Evolutionary conservation across 2,888 invertebrate genomes (phyloP).

Genomic region (Pachymerium ferrugineum): DNA sequence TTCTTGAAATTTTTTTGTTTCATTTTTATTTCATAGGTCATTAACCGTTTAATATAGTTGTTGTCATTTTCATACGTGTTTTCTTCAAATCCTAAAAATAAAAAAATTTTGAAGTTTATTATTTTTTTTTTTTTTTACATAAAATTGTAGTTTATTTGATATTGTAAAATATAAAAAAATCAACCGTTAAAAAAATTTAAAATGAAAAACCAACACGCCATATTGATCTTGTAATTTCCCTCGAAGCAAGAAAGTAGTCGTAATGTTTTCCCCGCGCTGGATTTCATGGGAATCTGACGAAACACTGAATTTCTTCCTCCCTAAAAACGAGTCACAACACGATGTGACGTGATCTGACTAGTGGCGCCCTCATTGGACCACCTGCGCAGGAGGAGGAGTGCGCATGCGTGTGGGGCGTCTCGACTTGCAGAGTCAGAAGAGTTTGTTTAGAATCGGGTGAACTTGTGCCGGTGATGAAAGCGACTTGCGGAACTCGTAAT

Average conservation of each 20-base stretch:
- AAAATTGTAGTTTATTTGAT: slow-evolving; percentile 15
- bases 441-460: slow-evolving; percentile 31
- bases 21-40: slow-evolving; percentile 11
- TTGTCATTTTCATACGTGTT: background rate
- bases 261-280: too few species aligned
- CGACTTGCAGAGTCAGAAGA: background rate
- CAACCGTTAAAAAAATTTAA: too few species aligned
- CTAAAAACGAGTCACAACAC: too few species aligned
- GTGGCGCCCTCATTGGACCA: slow-evolving; percentile 30
- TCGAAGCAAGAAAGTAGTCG: too few species aligned
- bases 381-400: slow-evolving; percentile 28
- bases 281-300: too few species aligned
- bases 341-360: background rate
- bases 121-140: too few species aligned
- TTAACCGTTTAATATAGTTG: background rate
- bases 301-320: too few species aligned
- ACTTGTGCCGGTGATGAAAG: slow-evolving; percentile 32
- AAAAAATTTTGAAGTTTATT: too few species aligned
- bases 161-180: background rate
- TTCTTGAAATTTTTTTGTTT: too few species aligned
- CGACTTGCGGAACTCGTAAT: slow-evolving; percentile 20
- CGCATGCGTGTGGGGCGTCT: slow-evolving; percentile 30
- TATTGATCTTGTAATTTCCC: too few species aligned
- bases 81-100: background rate
- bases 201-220: too few species aligned